These are phyloP conservation scores for Drosophila hydei DNA, from an alignment of 1,140 invertebrate genomes.

Conservation along the genomic window DNA sequence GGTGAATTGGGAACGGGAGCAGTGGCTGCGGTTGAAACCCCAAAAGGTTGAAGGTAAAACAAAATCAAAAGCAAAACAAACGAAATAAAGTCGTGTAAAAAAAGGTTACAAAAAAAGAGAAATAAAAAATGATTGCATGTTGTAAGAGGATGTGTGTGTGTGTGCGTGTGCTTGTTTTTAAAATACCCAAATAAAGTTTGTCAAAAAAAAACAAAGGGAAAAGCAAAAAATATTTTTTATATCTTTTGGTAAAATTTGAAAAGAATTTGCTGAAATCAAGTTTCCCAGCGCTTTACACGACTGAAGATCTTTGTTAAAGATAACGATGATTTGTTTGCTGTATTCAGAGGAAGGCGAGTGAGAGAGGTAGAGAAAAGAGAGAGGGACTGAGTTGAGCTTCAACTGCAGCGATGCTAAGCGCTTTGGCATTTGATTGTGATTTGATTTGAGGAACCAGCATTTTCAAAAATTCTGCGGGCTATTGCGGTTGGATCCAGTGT, in stretches of 20 bases:
- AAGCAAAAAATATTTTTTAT: constrained; percentile 3
- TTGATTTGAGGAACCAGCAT: constrained; percentile 33
- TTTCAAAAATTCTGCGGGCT: constrained; percentile 34
- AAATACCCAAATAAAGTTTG: constrained; percentile 39
- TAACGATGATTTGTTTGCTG: constrained; percentile 2
- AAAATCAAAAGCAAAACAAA: constrained; percentile 59
- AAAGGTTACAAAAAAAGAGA: constrained; percentile 57
- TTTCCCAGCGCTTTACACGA: constrained; percentile 2
- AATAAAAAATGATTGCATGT: constrained; percentile 60
- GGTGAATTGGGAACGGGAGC: constrained; percentile 17
- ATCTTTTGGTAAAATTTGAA: constrained; percentile 21
- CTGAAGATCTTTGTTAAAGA: constrained; percentile 13
- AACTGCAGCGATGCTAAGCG: not conserved
- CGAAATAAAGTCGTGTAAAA: constrained; percentile 65
- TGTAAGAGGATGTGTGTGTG: constrained; percentile 49
- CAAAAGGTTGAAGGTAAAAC: constrained; percentile 79
- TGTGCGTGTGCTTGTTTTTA: constrained; percentile 29
- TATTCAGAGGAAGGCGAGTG: not conserved
- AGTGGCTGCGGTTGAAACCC: constrained; percentile 42
- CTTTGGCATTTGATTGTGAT: constrained; percentile 26
- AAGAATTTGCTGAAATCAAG: constrained; percentile 24
- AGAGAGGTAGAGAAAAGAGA: too few relatives aligned
- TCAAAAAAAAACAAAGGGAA: constrained; percentile 28
- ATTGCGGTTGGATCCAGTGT: constrained; percentile 17
- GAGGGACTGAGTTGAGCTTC: not conserved